These are phyloP conservation scores for Pitangus sulphuratus DNA, from an alignment of 2,797 vertebrate species.

Conservation along the genomic window DNA sequence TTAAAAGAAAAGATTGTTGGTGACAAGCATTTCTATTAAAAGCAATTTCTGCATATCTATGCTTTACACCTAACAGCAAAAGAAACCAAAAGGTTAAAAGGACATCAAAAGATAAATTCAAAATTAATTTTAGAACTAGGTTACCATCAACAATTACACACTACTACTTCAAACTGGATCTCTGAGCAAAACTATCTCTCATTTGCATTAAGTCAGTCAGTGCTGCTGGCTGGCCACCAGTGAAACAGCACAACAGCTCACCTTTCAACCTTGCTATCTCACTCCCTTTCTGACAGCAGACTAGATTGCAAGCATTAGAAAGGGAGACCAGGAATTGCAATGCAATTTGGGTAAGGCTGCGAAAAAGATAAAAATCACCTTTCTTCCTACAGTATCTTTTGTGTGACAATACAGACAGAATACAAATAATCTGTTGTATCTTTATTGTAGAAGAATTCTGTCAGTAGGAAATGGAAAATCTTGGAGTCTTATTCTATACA, in stretches of 20 bases:
- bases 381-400: not conserved
- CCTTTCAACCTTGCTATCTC: not conserved
- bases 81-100: slow-evolving; percentile 8
- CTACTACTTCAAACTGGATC: not conserved
- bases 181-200: not conserved
- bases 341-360: not conserved
- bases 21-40: slow-evolving; percentile 1
- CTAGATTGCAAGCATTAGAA: not conserved
- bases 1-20: slow-evolving; percentile 11
- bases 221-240: not conserved
- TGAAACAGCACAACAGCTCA: not conserved
- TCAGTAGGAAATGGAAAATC: not conserved
- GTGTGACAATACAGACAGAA: not conserved
- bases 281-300: not conserved
- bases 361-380: not conserved
- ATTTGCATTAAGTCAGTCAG: not conserved
- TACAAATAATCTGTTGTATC: not conserved
- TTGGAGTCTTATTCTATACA: not conserved
- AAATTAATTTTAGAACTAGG: not conserved
- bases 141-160: not conserved
- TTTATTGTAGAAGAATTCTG: not conserved
- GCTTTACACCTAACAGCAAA: not conserved
- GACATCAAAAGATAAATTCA: not conserved
- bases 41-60: not conserved
- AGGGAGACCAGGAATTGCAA: not conserved